Evolutionary conservation across 2,888 invertebrate genomes (phyloP), one percentile per base, ranked within the genome.

Genomic region (Furcula furcula): DNA sequence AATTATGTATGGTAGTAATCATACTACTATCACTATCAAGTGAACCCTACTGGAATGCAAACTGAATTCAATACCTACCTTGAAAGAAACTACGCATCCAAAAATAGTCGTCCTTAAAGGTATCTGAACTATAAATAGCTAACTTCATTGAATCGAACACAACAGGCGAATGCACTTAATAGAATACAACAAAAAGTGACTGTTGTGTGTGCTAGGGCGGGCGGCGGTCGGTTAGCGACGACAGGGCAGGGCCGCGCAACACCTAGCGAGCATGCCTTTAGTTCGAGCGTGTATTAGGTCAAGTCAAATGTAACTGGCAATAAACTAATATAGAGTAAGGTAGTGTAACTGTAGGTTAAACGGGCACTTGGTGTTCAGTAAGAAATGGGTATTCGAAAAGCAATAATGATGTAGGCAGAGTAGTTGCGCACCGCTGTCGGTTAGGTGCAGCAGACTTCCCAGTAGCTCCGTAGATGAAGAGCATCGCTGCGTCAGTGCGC

Each of bases 361-460:
- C 56, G 82, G 79, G 77, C 84, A 86, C 86, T 80, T 77, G 86
- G 86, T 86, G 86, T 71, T 84, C 76, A 76, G 76, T 65, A 67
- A 74, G 81, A 76, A 77, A 80, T 85, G 88, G 89, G 89, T 89
- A 89, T 89, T 86, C 89, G 84, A 88, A 81, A 89, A 89, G 89
- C 89, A 89, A 89, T 89, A 89, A 89, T 85, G 88, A 80, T 65
- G 83, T 88, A 89, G 89, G 71, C 66, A 73, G 62, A 69, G 69
- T 73, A 77, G 83, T 83, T 79, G 77, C 82, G 83, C 84, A 81
- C 75, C 77, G 83, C 71, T 73, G 85, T 83, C 79, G 55, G 51
- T 39, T 63, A 63, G 77, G 75, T 75, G 68, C 82, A 72, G 84
- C 79, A 68, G 54, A 55, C 53, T 55, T 38, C 29, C 26, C 26